These are phyloP conservation scores for Rhodophaea formosa DNA, from an alignment of 2,888 invertebrate species.

Conservation along the genomic window DNA sequence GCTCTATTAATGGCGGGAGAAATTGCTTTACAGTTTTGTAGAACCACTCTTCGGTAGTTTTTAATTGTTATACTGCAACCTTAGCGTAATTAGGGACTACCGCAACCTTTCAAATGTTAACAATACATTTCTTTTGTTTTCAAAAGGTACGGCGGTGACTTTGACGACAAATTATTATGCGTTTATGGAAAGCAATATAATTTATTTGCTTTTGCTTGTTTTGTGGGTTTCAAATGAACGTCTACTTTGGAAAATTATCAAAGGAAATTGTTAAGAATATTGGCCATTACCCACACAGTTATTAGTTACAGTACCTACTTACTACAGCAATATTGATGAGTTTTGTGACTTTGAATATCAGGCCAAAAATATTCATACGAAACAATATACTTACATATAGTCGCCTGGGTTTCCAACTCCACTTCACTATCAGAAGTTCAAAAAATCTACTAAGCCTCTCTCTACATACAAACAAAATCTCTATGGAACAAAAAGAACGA, in stretches of 20 bases:
- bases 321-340: not conserved
- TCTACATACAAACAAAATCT: too few relatives aligned
- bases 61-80: slow-evolving; percentile 63
- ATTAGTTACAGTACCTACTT: too few relatives aligned
- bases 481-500: too few relatives aligned
- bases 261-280: not conserved
- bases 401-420: too few relatives aligned
- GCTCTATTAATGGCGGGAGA: slow-evolving; percentile 37
- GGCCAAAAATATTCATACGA: too few relatives aligned
- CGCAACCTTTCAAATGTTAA: slow-evolving; percentile 44
- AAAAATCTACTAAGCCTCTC: too few relatives aligned
- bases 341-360: too few relatives aligned
- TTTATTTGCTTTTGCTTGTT: slow-evolving; percentile 11
- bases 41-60: slow-evolving; percentile 66
- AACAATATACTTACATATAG: too few relatives aligned
- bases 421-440: too few relatives aligned
- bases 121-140: slow-evolving; percentile 29
- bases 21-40: slow-evolving; percentile 51
- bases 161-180: slow-evolving; percentile 19
- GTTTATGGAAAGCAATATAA: slow-evolving; percentile 24
- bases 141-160: slow-evolving; percentile 25
- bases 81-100: slow-evolving; percentile 58
- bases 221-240: slow-evolving; percentile 1
- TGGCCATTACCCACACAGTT: not conserved
- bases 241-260: not conserved